Base-by-base conservation (phyloP, 2,797 vertebrate genomes). In the Syngnathus rostellatus region DNA sequence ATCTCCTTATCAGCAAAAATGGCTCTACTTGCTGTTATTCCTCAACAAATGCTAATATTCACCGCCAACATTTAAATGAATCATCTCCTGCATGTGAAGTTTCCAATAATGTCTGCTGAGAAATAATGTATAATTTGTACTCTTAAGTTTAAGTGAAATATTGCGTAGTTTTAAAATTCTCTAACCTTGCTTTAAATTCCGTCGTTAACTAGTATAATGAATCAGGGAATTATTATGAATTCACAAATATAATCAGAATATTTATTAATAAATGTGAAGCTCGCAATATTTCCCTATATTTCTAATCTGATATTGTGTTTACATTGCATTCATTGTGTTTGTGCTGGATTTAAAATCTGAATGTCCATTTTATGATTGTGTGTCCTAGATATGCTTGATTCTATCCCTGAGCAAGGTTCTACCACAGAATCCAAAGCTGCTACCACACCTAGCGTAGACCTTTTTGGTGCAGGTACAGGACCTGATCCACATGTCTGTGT, bases 351-450 rank as follows among this genome's bases (percentile, higher is more conserved):
- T 72, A 72, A 81, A 83, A 75, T 83, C 86, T 82, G 87, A 92
- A 93, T 92, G 79, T 94, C 84, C 93, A 88, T 87, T 57, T 23
- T 60, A 21, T 86, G 81, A 77, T 83, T 93, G 84, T 95, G 75
- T 98, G 90, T 97, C 94, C 93, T 97, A 98, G 96, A 98, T 97
- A 93, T 99, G 83, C 98, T 98, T 98, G 96, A 98, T 88, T 93
- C 96, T 88, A 92, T 93, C 91, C 94, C 93, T 85, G 91, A 93
- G 84, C 90, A 91, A 91, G 95, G 94, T 80, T 92, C 90, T 81
- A 87, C 94, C 84, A 89, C 94, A 85, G 93, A 93, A 82, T 93
- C 96, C 90, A 98, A 98, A 90, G 91, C 94, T 78, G 96, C 96
- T 80, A 93, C 91, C 90, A 93, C 95, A 88, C 93, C 95, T 95